Evolutionary conservation across 2,113 vertebrate genomes (phyloP).

Genomic region (Phyllopteryx taeniolatus): DNA sequence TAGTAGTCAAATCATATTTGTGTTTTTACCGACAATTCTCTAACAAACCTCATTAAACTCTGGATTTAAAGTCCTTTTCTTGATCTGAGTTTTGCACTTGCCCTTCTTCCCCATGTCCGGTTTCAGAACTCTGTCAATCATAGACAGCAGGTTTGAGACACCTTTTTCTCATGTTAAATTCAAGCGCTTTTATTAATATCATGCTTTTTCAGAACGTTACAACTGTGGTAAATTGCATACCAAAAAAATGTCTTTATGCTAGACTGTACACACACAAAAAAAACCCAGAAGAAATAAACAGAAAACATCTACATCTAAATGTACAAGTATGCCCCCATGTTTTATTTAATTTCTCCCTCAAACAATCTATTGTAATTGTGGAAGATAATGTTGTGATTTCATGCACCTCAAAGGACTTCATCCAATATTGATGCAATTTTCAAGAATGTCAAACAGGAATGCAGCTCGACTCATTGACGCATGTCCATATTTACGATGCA

Average conservation of each 20-base stretch:
- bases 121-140: conserved; percentile 82
- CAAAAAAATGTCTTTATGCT: not conserved
- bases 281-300: not conserved
- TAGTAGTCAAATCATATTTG: not conserved
- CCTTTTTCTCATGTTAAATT: not conserved
- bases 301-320: not conserved
- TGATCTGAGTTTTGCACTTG: conserved; percentile 97
- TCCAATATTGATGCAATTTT: not conserved
- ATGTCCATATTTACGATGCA: not conserved
- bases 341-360: not conserved
- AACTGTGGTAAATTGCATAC: not conserved
- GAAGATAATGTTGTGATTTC: not conserved
- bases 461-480: not conserved
- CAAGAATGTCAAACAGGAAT: not conserved
- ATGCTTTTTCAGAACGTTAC: not conserved
- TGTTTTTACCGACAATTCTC: not conserved
- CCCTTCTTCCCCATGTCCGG: conserved; percentile 98
- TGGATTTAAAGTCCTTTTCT: conserved; percentile 97
- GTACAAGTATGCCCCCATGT: not conserved
- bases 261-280: not conserved
- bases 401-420: not conserved
- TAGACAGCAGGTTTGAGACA: not conserved
- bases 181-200: not conserved
- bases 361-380: not conserved
- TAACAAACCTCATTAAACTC: conserved; percentile 92